Evolutionary conservation across 2,888 invertebrate genomes (phyloP).

Genomic region (Acholoe squamosa): DNA sequence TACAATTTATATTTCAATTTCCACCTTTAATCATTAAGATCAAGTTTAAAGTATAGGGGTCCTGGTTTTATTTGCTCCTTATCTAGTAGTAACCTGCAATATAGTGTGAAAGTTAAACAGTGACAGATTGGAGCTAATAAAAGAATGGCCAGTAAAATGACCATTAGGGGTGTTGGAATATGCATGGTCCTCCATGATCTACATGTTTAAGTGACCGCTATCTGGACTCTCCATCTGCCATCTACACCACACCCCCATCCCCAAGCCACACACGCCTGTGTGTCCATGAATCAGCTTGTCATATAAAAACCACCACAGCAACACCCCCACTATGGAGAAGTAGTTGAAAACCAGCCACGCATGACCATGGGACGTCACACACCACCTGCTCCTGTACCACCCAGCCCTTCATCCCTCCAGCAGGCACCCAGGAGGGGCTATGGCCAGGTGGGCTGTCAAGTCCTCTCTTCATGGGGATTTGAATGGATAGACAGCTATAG

Average conservation of each 20-base stretch:
- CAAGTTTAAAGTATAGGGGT: too few relatives aligned
- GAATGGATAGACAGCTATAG: background rate
- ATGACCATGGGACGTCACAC: background rate
- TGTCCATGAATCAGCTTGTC: too few relatives aligned
- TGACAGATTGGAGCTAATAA: slow-evolving; percentile 31
- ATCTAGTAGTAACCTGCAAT: background rate
- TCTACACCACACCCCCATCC: background rate
- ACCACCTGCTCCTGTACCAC: background rate
- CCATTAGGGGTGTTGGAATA: background rate
- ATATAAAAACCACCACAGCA: background rate
- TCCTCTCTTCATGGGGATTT: background rate
- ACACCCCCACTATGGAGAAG: background rate
- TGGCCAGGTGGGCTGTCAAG: background rate
- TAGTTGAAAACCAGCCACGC: background rate
- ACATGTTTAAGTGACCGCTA: slow-evolving; percentile 49
- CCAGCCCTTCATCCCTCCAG: background rate
- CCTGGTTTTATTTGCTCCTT: too few relatives aligned
- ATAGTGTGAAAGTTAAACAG: background rate
- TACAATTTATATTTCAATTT: too few relatives aligned
- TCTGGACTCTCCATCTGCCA: slow-evolving; percentile 42
- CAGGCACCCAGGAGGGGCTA: background rate
- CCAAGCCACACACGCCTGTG: too few relatives aligned
- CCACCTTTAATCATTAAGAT: too few relatives aligned
- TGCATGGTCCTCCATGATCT: slow-evolving; percentile 12
- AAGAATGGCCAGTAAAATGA: slow-evolving; percentile 34